Conservation (phyloP, 2,888 invertebrate species). For the Saturnia japonica region DNA sequence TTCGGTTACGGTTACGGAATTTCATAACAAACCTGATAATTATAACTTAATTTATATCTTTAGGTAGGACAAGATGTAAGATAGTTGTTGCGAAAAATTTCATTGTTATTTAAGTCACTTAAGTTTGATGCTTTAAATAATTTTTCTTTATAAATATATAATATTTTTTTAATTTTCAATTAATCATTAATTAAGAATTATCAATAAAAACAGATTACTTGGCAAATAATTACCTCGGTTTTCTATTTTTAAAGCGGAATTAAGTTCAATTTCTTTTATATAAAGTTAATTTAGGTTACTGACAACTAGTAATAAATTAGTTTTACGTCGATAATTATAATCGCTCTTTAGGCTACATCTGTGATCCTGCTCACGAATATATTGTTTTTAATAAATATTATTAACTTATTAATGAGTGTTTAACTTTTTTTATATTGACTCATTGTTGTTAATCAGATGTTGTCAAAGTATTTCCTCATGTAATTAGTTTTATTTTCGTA, state of each 20-base stretch:
- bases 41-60: neutral
- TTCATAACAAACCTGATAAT: neutral
- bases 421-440: slow-evolving; percentile 17
- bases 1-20: no score
- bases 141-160: neutral
- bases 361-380: slow-evolving; percentile 70
- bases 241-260: neutral
- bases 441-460: neutral
- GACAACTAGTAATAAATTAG: slow-evolving; percentile 7
- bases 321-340: slow-evolving; percentile 33
- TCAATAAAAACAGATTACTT: neutral
- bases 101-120: neutral
- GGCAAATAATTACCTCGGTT: neutral
- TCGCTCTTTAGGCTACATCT: slow-evolving; percentile 77
- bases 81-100: neutral
- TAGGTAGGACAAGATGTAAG: neutral
- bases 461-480: neutral
- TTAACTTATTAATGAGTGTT: slow-evolving; percentile 34
- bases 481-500: neutral
- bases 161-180: neutral
- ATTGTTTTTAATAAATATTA: slow-evolving; percentile 37
- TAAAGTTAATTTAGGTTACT: neutral
- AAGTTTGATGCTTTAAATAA: neutral
- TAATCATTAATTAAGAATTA: no score
- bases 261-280: neutral